Evolutionary conservation across 2,797 vertebrate species (phyloP).

Genomic region (Chlorospingus semifuscus): DNA sequence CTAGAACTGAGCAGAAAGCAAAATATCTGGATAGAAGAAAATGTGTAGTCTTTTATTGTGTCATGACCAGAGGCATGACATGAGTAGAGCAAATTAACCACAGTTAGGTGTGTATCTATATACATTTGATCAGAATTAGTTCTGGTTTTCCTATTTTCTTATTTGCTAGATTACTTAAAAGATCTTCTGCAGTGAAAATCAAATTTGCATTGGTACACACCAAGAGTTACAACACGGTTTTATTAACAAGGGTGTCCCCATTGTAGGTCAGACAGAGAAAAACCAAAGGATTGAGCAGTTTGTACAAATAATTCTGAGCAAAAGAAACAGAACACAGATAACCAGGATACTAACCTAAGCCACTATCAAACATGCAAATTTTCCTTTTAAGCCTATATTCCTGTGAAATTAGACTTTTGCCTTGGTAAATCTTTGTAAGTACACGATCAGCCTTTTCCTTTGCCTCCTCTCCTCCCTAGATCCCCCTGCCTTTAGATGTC

Average conservation of each 20-base stretch:
- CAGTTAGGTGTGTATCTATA: neutral
- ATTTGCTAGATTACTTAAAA: neutral
- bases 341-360: neutral
- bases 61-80: neutral
- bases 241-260: neutral
- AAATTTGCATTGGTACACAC: neutral
- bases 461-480: neutral
- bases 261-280: neutral
- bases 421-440: neutral
- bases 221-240: neutral
- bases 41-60: neutral
- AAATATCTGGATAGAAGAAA: neutral
- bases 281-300: neutral
- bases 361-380: neutral
- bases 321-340: neutral
- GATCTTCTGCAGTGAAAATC: neutral
- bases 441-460: neutral
- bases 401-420: neutral
- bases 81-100: neutral
- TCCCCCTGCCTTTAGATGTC: neutral
- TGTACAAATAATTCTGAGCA: neutral
- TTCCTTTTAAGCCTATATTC: neutral
- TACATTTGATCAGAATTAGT: neutral
- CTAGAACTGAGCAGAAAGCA: neutral
- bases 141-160: neutral